Conservation (phyloP, 2,888 invertebrate species). For the Halocaridina rubra region DNA sequence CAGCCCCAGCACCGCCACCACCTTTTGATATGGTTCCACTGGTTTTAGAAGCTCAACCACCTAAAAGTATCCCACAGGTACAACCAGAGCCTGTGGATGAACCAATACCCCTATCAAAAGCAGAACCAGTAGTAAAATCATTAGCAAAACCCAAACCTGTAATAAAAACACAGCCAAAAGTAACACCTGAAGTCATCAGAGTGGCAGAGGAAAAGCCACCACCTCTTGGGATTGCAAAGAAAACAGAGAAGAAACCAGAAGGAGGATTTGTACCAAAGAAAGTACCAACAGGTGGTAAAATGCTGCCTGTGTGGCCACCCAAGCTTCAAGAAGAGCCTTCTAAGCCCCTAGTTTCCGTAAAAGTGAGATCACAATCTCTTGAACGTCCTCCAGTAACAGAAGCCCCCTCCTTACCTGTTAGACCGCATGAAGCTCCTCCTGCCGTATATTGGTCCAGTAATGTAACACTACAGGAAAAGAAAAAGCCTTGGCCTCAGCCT, state of each 20-base stretch:
- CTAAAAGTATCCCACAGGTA: background rate
- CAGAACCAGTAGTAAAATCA: slow-evolving; percentile 6
- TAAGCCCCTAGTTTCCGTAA: background rate
- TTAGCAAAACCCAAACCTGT: background rate
- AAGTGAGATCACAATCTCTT: slow-evolving; percentile 46
- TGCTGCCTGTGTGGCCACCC: slow-evolving; percentile 15
- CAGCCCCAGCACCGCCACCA: slow-evolving; percentile 40
- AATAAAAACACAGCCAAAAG: too few species aligned
- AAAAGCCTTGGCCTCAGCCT: slow-evolving; percentile 40
- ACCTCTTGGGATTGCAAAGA: background rate
- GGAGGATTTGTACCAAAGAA: background rate
- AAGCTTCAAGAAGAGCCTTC: background rate
- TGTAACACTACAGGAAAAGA: slow-evolving; percentile 53
- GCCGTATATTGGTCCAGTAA: slow-evolving; percentile 60
- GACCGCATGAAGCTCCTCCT: slow-evolving; percentile 56
- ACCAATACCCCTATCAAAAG: background rate
- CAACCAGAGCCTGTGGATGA: background rate
- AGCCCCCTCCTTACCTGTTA: slow-evolving; percentile 32
- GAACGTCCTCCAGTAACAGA: slow-evolving; percentile 56
- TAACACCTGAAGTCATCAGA: too few species aligned
- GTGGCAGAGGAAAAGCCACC: too few species aligned
- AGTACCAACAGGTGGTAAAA: background rate
- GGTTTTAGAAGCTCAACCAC: too few species aligned
- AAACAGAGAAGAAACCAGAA: background rate
- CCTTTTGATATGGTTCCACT: slow-evolving; percentile 40